Conservation (phyloP, 2,113 vertebrate species). For the Campylomormyrus tamandua region DNA sequence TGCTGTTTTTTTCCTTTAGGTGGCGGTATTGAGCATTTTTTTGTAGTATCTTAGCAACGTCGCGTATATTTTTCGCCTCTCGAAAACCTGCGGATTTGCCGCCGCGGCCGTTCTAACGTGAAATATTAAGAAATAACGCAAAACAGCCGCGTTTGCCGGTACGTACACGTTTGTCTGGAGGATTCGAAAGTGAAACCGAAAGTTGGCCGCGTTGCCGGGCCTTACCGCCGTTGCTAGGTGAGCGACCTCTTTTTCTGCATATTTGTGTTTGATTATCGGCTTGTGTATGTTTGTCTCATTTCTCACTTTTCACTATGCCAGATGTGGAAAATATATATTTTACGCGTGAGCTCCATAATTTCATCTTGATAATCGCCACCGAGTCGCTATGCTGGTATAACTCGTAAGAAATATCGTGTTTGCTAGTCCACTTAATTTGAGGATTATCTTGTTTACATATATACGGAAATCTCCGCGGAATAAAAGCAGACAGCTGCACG, state of each 20-base stretch:
- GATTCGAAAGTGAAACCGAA: neutral
- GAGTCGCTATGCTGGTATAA: neutral
- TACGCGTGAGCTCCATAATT: neutral
- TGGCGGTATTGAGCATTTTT: conserved; percentile 8
- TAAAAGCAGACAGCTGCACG: neutral
- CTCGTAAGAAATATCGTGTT: neutral
- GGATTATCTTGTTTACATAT: neutral
- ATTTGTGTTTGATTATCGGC: neutral
- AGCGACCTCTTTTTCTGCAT: neutral
- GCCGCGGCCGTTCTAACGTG: neutral
- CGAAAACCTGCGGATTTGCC: neutral
- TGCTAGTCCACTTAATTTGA: neutral
- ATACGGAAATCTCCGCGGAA: neutral
- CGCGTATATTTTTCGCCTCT: neutral
- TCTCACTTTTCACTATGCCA: neutral
- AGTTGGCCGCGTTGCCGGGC: neutral
- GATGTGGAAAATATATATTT: neutral
- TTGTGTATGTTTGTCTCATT: neutral
- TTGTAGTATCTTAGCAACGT: conserved; percentile 15
- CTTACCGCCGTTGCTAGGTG: neutral
- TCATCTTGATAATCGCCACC: neutral
- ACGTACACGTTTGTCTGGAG: neutral
- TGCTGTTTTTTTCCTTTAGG: neutral
- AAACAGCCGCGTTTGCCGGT: neutral
- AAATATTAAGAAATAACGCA: neutral